A percentile compares a stretch with the other conserved stretches of the same genome.
Conservation (phyloP, 2,888 invertebrate genomes). For the Elysia crispata region DNA sequence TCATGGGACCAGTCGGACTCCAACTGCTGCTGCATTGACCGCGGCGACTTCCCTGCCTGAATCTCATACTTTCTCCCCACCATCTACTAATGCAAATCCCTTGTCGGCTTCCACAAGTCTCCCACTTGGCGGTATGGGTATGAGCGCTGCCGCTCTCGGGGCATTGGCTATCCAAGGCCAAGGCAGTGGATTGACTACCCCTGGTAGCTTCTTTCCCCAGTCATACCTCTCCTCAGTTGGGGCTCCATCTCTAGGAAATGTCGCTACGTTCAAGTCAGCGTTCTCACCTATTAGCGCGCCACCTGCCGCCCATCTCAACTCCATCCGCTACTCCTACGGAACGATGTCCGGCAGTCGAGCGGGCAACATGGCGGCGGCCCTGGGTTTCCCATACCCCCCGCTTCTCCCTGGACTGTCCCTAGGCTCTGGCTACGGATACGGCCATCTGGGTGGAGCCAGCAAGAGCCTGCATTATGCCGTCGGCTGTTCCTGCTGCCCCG, state of each 20-base stretch:
- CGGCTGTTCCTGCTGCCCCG: constrained; percentile 68
- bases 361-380: constrained; percentile 51
- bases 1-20: constrained; percentile 53
- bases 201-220: constrained; percentile 47
- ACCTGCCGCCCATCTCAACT: constrained; percentile 65
- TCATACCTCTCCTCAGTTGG: constrained; percentile 45
- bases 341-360: constrained; percentile 46
- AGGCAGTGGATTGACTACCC: constrained; percentile 6
- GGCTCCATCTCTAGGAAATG: constrained; percentile 54
- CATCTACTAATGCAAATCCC: not conserved
- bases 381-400: constrained; percentile 70
- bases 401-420: constrained; percentile 68
- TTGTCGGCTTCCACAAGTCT: not conserved
- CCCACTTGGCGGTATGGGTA: constrained; percentile 17
- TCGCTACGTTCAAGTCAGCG: constrained; percentile 70
- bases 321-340: constrained; percentile 69
- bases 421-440: constrained; percentile 61
- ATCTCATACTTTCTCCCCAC: not conserved
- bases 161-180: constrained; percentile 21
- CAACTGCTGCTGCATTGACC: constrained; percentile 14
- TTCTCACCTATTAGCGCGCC: constrained; percentile 72
- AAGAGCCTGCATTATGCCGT: constrained; percentile 58
- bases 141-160: constrained; percentile 23
- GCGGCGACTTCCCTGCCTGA: not conserved
- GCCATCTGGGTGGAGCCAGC: constrained; percentile 52